phyloP scores from a whole-genome alignment of 2,888 invertebrate species.

The Drosophila mulleri region DNA sequence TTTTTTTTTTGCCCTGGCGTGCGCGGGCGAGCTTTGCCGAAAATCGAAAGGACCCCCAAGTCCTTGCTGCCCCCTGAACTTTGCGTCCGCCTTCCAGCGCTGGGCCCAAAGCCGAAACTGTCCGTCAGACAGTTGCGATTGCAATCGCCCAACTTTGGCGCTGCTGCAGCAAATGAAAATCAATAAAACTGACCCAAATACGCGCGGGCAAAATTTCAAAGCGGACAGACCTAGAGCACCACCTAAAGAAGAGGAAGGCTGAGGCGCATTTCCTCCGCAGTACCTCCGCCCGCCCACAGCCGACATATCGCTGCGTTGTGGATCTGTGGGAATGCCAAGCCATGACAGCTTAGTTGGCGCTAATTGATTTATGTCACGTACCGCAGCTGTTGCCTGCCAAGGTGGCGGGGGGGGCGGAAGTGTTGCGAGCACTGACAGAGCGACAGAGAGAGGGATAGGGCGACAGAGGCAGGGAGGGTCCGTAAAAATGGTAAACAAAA shows the following conservation, averaged over 20 bases:
- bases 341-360: conserved; percentile 67
- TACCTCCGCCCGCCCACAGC: not conserved
- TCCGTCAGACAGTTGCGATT: conserved; percentile 63
- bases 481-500: conserved; percentile 59
- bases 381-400: conserved; percentile 34
- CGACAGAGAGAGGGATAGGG: not conserved
- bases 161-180: conserved; percentile 60
- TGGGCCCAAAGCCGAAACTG: not conserved
- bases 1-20: not conserved
- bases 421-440: conserved; percentile 3
- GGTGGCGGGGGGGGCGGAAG: conserved; percentile 8
- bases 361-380: conserved; percentile 79
- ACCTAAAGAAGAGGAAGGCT: conserved; percentile 9
- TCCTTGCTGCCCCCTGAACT: not conserved
- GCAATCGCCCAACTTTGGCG: conserved; percentile 62
- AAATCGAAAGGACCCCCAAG: conserved; percentile 16
- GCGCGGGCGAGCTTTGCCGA: conserved; percentile 10
- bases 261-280: conserved; percentile 77
- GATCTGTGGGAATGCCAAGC: conserved; percentile 57
- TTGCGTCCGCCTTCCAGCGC: not conserved
- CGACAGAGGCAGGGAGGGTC: not conserved
- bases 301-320: conserved; percentile 9
- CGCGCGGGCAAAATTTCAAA: conserved; percentile 68
- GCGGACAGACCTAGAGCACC: not conserved
- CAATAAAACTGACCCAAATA: conserved; percentile 79